A percentile compares a stretch with the other conserved stretches of the same genome.
Evolutionary conservation across 2,888 invertebrate species (phyloP).

Genomic region (Papilio protenor): DNA sequence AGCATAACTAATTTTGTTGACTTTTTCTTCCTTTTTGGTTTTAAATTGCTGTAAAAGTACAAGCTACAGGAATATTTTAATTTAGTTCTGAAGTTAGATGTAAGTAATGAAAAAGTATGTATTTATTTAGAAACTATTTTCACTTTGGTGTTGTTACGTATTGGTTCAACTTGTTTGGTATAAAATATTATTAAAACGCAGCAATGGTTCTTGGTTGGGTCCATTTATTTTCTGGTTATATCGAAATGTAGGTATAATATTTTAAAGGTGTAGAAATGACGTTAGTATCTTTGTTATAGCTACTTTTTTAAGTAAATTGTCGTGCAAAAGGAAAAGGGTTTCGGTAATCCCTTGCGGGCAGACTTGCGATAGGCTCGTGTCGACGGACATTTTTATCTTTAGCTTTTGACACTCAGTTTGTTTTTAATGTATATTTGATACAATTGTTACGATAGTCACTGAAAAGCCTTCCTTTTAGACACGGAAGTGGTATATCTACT

Average conservation of each 20-base stretch:
- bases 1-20: constrained; percentile 26
- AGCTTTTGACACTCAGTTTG: constrained; percentile 28
- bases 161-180: neutral
- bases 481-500: too few relatives aligned
- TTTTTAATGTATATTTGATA: constrained; percentile 19
- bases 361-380: constrained; percentile 19
- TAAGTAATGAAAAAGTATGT: neutral
- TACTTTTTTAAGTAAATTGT: constrained; percentile 42
- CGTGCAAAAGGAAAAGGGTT: constrained; percentile 40
- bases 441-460: neutral
- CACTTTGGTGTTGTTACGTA: neutral
- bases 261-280: constrained; percentile 13
- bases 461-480: neutral
- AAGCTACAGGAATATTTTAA: neutral
- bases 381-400: constrained; percentile 29
- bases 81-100: neutral
- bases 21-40: constrained; percentile 18
- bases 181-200: neutral
- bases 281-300: constrained; percentile 1
- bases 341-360: constrained; percentile 40
- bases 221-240: neutral
- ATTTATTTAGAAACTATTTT: too few relatives aligned
- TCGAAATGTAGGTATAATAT: neutral
- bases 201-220: neutral
- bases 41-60: neutral